Conservation (phyloP, 2,113 vertebrate genomes). For the Greenwoodochromis staneri region DNA sequence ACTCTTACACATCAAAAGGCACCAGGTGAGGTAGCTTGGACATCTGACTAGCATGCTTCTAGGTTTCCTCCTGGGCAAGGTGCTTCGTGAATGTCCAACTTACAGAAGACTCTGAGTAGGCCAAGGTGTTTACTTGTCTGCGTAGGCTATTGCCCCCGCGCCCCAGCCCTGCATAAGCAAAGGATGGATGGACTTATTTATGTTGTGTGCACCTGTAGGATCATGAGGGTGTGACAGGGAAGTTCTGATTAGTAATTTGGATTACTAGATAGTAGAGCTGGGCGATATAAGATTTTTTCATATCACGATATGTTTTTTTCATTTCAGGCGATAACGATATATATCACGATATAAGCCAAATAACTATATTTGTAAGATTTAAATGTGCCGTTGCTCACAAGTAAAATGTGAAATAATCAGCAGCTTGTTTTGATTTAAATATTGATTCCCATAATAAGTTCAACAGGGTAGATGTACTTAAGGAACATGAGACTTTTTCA, state of each 20-base stretch:
- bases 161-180: background rate
- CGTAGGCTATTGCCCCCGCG: accelerated
- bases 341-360: too few relatives aligned
- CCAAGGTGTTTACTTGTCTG: background rate
- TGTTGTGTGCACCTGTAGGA: background rate
- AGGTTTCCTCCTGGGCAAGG: background rate
- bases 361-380: too few relatives aligned
- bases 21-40: background rate
- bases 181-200: background rate
- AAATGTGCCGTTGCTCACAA: too few relatives aligned
- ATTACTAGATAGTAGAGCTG: too few relatives aligned
- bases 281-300: too few relatives aligned
- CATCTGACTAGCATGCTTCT: background rate
- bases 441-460: too few relatives aligned
- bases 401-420: too few relatives aligned
- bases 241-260: background rate
- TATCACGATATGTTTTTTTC: too few relatives aligned
- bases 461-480: too few relatives aligned
- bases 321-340: too few relatives aligned
- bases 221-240: background rate
- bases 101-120: background rate
- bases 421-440: too few relatives aligned
- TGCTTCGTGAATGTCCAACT: background rate
- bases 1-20: background rate
- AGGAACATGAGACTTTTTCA: too few relatives aligned